Conservation (phyloP, 2,797 vertebrate genomes). For the Karalla daura region DNA sequence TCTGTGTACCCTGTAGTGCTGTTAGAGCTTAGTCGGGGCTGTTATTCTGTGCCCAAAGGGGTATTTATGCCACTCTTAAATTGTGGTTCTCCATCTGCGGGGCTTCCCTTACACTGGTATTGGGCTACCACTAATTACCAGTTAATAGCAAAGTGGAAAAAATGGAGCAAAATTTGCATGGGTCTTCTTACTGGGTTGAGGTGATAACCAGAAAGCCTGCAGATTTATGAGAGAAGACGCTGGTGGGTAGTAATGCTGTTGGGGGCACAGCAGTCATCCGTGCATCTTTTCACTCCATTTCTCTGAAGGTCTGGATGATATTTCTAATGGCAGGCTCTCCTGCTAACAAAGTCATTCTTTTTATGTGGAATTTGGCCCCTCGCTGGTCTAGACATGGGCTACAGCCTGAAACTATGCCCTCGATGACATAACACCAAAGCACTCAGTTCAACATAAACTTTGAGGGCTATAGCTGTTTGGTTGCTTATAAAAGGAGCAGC, state of each 20-base stretch:
- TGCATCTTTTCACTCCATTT: conserved; percentile 50
- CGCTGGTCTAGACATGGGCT: conserved; percentile 76
- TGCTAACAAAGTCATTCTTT: conserved; percentile 64
- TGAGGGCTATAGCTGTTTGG: conserved; percentile 52
- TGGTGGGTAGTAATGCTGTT: conserved; percentile 52
- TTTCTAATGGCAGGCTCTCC: conserved; percentile 59
- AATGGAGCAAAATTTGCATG: conserved; percentile 68
- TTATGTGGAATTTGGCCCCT: conserved; percentile 74
- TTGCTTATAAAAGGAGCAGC: conserved; percentile 58
- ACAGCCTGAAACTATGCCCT: conserved; percentile 70
- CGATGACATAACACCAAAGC: conserved; percentile 69
- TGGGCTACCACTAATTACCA: conserved; percentile 83
- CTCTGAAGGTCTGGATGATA: conserved; percentile 52
- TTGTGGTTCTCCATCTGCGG: conserved; percentile 67
- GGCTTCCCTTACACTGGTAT: conserved; percentile 79
- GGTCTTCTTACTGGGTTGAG: conserved; percentile 80
- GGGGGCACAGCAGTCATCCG: conserved; percentile 53
- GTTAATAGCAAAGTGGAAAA: conserved; percentile 77
- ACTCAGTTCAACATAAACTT: conserved; percentile 60
- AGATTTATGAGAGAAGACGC: conserved; percentile 79
- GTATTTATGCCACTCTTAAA: conserved; percentile 75
- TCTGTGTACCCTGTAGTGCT: conserved; percentile 61
- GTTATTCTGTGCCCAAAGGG: conserved; percentile 72
- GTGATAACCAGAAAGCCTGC: conserved; percentile 75
- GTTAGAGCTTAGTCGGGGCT: conserved; percentile 67